Conservation (phyloP, 2,888 invertebrate genomes). For the Drosophila austrosaltans region DNA sequence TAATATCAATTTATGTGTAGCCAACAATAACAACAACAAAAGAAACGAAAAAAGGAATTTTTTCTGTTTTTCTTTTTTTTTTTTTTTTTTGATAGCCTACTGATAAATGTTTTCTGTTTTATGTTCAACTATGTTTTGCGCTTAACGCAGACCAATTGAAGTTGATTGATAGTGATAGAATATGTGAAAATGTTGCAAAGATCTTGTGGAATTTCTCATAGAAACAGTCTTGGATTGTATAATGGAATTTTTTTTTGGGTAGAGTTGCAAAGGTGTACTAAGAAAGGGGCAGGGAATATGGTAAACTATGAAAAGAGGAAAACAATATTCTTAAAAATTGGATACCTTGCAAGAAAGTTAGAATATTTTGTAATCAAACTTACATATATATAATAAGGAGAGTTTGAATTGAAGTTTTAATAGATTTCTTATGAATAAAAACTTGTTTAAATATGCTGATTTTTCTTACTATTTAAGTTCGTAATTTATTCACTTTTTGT, state of each 20-base stretch:
- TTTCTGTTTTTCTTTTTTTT: slow-evolving; percentile 16
- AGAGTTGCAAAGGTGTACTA: background rate
- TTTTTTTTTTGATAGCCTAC: slow-evolving; percentile 45
- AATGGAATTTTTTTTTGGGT: background rate
- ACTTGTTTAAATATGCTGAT: too few relatives aligned
- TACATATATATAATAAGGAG: too few relatives aligned
- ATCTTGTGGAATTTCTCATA: background rate
- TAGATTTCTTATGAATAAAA: too few relatives aligned
- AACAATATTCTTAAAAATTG: too few relatives aligned
- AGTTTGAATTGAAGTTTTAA: too few relatives aligned
- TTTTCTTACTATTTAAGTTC: too few relatives aligned
- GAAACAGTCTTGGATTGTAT: background rate
- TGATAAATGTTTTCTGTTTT: slow-evolving; percentile 41
- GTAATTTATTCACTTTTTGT: too few relatives aligned
- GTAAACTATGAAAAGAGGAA: too few relatives aligned
- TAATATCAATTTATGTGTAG: slow-evolving; percentile 72
- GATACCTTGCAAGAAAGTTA: too few relatives aligned
- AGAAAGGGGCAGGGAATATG: too few relatives aligned
- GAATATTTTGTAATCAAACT: too few relatives aligned
- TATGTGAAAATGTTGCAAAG: slow-evolving; percentile 8
- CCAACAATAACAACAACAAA: background rate
- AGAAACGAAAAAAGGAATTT: slow-evolving; percentile 34
- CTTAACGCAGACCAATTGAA: slow-evolving; percentile 73
- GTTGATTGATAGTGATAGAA: slow-evolving; percentile 63
- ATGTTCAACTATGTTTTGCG: slow-evolving; percentile 67